phyloP scores from a whole-genome alignment of 2,888 invertebrate genomes.

The Agrenia bidenticulata region DNA sequence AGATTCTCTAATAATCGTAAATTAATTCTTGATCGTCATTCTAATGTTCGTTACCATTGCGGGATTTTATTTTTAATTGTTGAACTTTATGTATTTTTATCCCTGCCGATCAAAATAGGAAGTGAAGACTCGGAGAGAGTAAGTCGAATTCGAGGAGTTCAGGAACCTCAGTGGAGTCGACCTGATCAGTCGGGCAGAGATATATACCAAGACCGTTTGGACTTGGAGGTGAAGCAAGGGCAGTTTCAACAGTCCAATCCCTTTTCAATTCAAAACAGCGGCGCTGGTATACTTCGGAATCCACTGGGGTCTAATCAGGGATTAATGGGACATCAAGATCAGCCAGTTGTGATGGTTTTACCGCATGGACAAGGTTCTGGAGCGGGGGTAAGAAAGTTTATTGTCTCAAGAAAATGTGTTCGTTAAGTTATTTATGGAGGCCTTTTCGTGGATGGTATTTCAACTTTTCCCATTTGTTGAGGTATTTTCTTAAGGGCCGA shows the following conservation, averaged over 20 bases:
- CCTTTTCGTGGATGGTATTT: slow-evolving; percentile 40
- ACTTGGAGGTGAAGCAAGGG: not conserved
- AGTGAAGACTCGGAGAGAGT: not conserved
- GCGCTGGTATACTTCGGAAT: not conserved
- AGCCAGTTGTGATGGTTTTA: slow-evolving; percentile 34
- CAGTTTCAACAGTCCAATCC: not conserved
- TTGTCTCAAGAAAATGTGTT: slow-evolving; percentile 6
- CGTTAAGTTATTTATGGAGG: slow-evolving; percentile 17
- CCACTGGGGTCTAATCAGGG: not conserved
- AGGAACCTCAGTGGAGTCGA: too few species aligned
- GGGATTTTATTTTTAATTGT: not conserved
- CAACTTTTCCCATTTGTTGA: slow-evolving; percentile 20
- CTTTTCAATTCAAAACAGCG: too few species aligned
- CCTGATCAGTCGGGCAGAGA: too few species aligned
- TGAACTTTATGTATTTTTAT: not conserved
- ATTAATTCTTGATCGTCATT: not conserved
- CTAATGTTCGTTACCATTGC: not conserved
- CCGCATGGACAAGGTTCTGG: slow-evolving; percentile 31
- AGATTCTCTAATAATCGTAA: too few species aligned
- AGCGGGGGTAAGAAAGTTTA: slow-evolving; percentile 26
- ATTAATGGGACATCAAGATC: slow-evolving; percentile 26
- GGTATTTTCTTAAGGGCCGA: slow-evolving; percentile 44
- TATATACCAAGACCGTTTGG: not conserved
- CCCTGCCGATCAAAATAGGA: not conserved
- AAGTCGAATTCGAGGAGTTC: not conserved